phyloP scores from a whole-genome alignment of 2,797 vertebrate species.

The Muraenolepis orangiensis region DNA sequence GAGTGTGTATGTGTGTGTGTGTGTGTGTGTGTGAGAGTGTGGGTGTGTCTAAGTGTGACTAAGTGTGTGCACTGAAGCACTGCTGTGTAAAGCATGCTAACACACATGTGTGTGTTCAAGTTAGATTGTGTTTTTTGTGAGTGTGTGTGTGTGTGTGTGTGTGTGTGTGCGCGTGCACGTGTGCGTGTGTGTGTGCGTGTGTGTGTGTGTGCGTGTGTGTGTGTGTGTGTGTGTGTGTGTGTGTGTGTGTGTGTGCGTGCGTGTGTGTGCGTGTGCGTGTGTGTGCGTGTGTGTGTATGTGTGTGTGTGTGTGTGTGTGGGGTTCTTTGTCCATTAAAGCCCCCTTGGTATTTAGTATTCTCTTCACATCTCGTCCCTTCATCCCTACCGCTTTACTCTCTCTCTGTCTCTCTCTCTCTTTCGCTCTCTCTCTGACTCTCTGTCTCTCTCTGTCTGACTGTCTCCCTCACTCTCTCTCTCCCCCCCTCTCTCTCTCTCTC shows the following conservation, averaged over 20 bases:
- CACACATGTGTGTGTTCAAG: conserved; percentile 28
- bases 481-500: too few species aligned
- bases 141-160: conserved; percentile 2
- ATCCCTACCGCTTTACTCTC: conserved; percentile 37
- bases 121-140: conserved; percentile 8
- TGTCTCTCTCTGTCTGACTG: conserved; percentile 9
- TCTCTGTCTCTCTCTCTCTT: neutral
- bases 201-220: conserved; percentile 22
- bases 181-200: conserved; percentile 16
- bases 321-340: conserved; percentile 66
- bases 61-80: conserved; percentile 19
- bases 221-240: conserved; percentile 18
- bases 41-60: conserved; percentile 8
- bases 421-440: neutral
- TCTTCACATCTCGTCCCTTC: conserved; percentile 65
- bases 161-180: neutral
- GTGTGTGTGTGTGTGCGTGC: conserved; percentile 7
- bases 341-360: conserved; percentile 76
- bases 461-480: conserved; percentile 42
- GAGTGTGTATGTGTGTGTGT: too few species aligned
- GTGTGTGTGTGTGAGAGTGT: conserved; percentile 12
- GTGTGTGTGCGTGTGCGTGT: conserved; percentile 13
- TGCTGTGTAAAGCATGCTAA: conserved; percentile 42
- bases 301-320: conserved; percentile 20
- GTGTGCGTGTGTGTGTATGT: conserved; percentile 26